These are phyloP conservation scores for Trichogramma pretiosum DNA, from an alignment of 1,140 invertebrate species.

Conservation along the genomic window DNA sequence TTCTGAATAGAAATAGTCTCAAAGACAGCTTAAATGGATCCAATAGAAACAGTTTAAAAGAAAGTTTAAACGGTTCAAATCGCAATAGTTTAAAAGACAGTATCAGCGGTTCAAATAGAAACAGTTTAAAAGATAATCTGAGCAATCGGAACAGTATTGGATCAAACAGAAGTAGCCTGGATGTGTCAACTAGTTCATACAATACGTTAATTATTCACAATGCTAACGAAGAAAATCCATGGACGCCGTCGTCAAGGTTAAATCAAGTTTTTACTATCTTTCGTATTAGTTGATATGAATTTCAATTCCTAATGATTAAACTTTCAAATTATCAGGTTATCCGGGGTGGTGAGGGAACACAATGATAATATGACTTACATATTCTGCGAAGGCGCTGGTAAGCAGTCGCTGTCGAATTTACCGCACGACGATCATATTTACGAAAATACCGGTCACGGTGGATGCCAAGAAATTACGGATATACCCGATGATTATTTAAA, in stretches of 20 bases:
- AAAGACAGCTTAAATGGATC: slow-evolving; percentile 49
- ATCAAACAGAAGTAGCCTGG: slow-evolving; percentile 63
- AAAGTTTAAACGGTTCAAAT: slow-evolving; percentile 49
- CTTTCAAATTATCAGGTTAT: slow-evolving; percentile 25
- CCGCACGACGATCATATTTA: slow-evolving; percentile 41
- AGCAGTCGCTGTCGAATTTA: slow-evolving; percentile 39
- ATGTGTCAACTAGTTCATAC: slow-evolving; percentile 67
- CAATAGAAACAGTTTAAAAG: slow-evolving; percentile 60
- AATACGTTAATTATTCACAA: slow-evolving; percentile 74
- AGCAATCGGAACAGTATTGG: slow-evolving; percentile 43
- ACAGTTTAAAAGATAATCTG: slow-evolving; percentile 44
- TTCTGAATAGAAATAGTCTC: slow-evolving; percentile 41
- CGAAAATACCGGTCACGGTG: slow-evolving; percentile 35
- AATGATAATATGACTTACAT: slow-evolving; percentile 41
- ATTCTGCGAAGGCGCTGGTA: slow-evolving; percentile 43
- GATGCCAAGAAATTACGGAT: slow-evolving; percentile 68
- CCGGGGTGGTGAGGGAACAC: slow-evolving; percentile 38
- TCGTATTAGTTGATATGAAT: slow-evolving; percentile 1
- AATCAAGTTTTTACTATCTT: background rate
- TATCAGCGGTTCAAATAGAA: slow-evolving; percentile 53
- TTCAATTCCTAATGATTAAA: background rate
- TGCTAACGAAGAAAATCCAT: slow-evolving; percentile 56
- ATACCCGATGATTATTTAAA: slow-evolving; percentile 78
- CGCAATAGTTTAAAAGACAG: slow-evolving; percentile 63
- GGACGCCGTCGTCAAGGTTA: slow-evolving; percentile 51